Evolutionary conservation across 2,888 invertebrate species (phyloP).

Genomic region (Tiliacea aurago): DNA sequence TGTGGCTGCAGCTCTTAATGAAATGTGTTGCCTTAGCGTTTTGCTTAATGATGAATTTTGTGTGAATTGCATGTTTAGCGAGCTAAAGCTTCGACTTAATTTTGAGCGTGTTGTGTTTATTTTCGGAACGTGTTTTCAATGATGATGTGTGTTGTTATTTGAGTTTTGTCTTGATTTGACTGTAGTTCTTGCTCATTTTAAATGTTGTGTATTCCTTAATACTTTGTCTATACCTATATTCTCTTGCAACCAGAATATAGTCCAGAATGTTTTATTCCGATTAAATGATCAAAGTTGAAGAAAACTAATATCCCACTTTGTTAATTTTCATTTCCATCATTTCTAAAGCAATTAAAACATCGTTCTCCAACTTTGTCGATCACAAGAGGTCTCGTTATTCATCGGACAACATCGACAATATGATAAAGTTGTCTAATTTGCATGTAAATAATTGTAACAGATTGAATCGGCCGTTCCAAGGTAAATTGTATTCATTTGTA

Average conservation of each 20-base stretch:
- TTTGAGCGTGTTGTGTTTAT: conserved; percentile 28
- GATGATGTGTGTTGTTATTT: conserved; percentile 30
- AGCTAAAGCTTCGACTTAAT: conserved; percentile 19
- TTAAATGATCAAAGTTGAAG: conserved; percentile 5
- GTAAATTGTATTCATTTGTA: conserved; percentile 83
- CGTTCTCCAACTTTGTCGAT: conserved; percentile 47
- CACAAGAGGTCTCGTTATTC: conserved; percentile 71
- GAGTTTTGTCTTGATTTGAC: background rate
- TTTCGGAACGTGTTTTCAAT: conserved; percentile 27
- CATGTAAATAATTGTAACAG: conserved; percentile 87
- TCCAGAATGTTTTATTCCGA: background rate
- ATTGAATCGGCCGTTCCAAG: conserved; percentile 78
- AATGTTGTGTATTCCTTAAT: background rate
- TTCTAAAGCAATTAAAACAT: conserved; percentile 55
- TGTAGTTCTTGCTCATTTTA: background rate
- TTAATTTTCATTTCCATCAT: conserved; percentile 37
- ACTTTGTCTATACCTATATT: background rate
- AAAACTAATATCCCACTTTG: conserved; percentile 26
- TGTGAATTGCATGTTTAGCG: conserved; percentile 48
- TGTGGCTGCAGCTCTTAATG: conserved; percentile 48
- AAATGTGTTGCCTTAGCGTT: conserved; percentile 48
- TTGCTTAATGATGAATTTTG: conserved; percentile 51
- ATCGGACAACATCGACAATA: conserved; percentile 72
- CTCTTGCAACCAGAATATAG: too few species aligned
- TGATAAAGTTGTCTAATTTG: conserved; percentile 80